These are phyloP conservation scores for Bettongia penicillata DNA, from an alignment of 2,113 vertebrate genomes.

Conservation along the genomic window DNA sequence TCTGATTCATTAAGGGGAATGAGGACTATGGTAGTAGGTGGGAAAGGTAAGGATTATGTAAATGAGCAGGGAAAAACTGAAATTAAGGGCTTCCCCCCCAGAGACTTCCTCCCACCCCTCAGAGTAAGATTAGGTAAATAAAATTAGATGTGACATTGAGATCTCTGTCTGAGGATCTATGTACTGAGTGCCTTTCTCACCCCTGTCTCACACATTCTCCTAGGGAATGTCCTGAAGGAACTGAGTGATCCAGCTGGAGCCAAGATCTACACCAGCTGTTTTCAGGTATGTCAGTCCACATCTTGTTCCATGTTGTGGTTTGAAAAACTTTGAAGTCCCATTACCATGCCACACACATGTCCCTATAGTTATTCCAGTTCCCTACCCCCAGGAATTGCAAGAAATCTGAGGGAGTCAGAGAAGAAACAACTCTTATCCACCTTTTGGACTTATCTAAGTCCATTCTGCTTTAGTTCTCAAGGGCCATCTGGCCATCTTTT, in stretches of 20 bases:
- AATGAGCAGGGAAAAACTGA: neutral
- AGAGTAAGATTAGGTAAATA: neutral
- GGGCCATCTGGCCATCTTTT: neutral
- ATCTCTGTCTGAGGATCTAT: neutral
- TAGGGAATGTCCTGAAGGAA: conserved; percentile 95
- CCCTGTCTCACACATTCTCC: neutral
- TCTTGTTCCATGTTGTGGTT: neutral
- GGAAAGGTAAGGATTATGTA: neutral
- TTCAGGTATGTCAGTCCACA: conserved; percentile 84
- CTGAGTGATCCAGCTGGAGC: conserved; percentile 93
- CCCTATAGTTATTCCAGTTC: neutral
- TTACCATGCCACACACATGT: neutral
- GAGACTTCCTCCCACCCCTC: no score
- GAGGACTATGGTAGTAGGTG: neutral
- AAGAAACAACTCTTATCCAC: neutral
- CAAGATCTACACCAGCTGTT: conserved; percentile 89
- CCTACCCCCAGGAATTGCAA: neutral
- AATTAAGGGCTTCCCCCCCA: neutral
- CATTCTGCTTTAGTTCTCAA: neutral
- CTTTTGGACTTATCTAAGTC: neutral
- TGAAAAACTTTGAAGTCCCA: neutral
- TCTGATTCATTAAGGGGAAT: neutral
- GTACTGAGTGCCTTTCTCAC: neutral
- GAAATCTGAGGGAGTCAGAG: neutral
- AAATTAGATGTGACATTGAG: neutral